phyloP scores from a whole-genome alignment of 1,140 invertebrate species.

The Lanistes nyassanus region DNA sequence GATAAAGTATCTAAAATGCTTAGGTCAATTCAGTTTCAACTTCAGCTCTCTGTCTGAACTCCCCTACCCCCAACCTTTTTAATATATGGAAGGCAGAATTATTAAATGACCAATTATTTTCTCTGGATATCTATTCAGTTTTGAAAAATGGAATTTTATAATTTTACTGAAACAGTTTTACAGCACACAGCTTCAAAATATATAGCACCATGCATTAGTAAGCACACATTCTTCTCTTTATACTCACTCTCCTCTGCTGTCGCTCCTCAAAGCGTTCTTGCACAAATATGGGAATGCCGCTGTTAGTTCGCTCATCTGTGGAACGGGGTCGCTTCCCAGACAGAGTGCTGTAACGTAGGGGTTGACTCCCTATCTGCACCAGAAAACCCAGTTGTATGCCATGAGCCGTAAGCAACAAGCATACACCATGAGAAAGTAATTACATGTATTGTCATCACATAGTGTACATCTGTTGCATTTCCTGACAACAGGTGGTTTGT shows the following conservation, averaged over 20 bases:
- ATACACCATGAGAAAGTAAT: not conserved
- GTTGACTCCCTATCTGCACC: constrained; percentile 18
- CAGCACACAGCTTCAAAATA: not conserved
- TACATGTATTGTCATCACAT: not conserved
- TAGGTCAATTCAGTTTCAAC: too few relatives aligned
- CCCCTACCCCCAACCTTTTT: too few relatives aligned
- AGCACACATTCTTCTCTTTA: not conserved
- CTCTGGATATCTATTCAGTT: too few relatives aligned
- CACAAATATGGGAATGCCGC: constrained; percentile 46
- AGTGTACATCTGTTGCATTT: not conserved
- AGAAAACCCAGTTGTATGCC: not conserved
- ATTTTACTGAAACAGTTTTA: not conserved
- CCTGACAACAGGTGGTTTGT: not conserved
- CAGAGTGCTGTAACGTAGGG: constrained; percentile 39
- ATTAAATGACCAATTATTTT: too few relatives aligned
- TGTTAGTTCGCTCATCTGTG: constrained; percentile 47
- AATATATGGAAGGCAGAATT: too few relatives aligned
- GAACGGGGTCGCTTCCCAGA: constrained; percentile 51
- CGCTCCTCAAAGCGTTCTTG: constrained; percentile 44
- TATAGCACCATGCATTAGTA: not conserved
- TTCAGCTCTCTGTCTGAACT: too few relatives aligned
- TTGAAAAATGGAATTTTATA: too few relatives aligned
- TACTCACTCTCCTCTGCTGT: constrained; percentile 46
- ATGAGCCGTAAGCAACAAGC: not conserved
- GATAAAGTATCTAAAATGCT: too few relatives aligned